Base-by-base conservation (phyloP, 2,797 vertebrate species). In the Myotis planiceps region DNA sequence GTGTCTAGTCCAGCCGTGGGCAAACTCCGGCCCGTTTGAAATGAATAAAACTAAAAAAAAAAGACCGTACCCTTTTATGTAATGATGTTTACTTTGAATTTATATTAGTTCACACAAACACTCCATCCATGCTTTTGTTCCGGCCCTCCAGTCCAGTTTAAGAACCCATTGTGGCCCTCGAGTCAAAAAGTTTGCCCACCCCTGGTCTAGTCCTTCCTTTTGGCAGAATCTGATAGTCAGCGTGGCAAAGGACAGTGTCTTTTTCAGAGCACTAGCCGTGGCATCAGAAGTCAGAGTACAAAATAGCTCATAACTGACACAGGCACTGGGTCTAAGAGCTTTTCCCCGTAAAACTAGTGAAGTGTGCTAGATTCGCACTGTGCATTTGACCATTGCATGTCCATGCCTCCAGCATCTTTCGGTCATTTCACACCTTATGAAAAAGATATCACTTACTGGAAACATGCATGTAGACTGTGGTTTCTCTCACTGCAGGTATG, bases 401-500 rank as follows among this genome's bases (percentile, higher is more conserved):
- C 8, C 51, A 2, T 18, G 18, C 74, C 13, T 47, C 49, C 4
- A 9, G 12, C 19, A 10, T 71, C 51, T 79, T 51, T 74, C 25
- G 39, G 45, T 83, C 9, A 76, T 76, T 75, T 87, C 82, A 88
- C 32, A 34, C 21, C 27, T 29, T n/a, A 10, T 39, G 21, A 37
- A 69, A 83, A 94, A n/a, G 47, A 3, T 37, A 21, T 80, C 55
- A 49, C 25, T 66, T 71, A 72, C 53, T 63, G 27, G 29, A 29
- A 86, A 68, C 42, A 19, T 47, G 71, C 10, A 1, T 13, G 34
- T 82, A 37, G 58, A 51, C 39, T 96, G 74, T 0, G 0, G 12
- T 88, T 74, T 97, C 95, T 94, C 27, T 88, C 86, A 6, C 92
- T 95, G 6, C 92, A 99, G 99, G 96, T 99, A 99, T 97, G 99